Evolutionary conservation across 2,113 vertebrate genomes (phyloP).

Genomic region (Sardina pilchardus): DNA sequence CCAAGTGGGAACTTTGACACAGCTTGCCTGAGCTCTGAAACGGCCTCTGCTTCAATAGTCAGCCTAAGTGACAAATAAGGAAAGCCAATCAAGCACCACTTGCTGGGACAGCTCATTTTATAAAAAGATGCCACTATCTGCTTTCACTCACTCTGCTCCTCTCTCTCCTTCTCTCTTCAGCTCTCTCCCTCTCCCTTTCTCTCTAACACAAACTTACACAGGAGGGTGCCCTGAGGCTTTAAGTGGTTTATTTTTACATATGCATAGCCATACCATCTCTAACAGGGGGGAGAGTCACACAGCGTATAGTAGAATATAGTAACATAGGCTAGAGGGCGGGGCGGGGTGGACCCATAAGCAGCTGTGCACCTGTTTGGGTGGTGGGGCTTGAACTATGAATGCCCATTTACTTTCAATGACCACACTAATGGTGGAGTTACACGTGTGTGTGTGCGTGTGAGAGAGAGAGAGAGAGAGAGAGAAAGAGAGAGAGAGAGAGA

Average conservation of each 20-base stretch:
- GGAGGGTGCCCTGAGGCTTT: not conserved
- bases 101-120: conserved; percentile 65
- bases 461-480: not conserved
- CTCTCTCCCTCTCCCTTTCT: not conserved
- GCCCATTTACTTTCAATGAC: not conserved
- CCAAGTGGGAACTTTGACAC: not conserved
- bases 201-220: not conserved
- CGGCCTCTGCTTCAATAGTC: not conserved
- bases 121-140: conserved; percentile 65
- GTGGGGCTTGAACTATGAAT: not conserved
- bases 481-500: not conserved
- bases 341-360: not conserved
- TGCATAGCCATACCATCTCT: conserved; percentile 33
- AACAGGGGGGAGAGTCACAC: conserved; percentile 18
- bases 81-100: conserved; percentile 43
- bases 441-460: not conserved
- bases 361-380: not conserved
- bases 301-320: conserved; percentile 20
- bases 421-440: not conserved
- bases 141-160: conserved; percentile 14
- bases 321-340: not conserved
- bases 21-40: not conserved
- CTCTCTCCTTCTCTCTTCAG: not conserved
- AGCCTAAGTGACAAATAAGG: conserved; percentile 41
- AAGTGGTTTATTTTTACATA: conserved; percentile 46